Evolutionary conservation across 2,113 vertebrate genomes (phyloP).

Genomic region (Hylia prasina): DNA sequence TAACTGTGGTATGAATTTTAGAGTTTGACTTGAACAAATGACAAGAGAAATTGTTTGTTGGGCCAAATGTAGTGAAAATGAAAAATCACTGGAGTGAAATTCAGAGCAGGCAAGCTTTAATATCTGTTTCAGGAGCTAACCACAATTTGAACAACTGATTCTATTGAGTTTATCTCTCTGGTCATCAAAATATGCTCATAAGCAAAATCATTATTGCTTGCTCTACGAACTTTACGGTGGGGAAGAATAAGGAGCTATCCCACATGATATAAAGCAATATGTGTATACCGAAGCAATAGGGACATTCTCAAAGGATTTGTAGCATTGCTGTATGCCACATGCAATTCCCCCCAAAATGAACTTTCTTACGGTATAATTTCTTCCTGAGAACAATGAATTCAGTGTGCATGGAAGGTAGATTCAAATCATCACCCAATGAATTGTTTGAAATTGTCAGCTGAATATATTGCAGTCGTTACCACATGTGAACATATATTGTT

Average conservation of each 20-base stretch:
- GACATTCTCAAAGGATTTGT: background rate
- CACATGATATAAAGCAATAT: background rate
- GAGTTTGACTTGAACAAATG: background rate
- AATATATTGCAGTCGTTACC: background rate
- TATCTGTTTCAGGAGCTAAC: background rate
- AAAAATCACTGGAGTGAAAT: background rate
- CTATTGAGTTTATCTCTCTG: background rate
- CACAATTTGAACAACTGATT: background rate
- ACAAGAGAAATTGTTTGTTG: background rate
- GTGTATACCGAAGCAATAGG: background rate
- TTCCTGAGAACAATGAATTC: conserved; percentile 33
- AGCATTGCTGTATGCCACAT: background rate
- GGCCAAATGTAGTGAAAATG: background rate
- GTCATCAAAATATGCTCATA: background rate
- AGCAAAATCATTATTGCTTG: background rate
- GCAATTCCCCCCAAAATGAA: background rate
- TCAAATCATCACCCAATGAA: conserved; percentile 6
- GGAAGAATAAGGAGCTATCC: background rate
- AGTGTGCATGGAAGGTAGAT: background rate
- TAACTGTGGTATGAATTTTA: background rate
- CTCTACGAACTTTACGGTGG: background rate
- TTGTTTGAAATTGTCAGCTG: background rate
- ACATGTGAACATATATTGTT: background rate
- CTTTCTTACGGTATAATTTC: background rate
- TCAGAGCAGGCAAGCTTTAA: background rate